phyloP scores from a whole-genome alignment of 2,113 vertebrate genomes.

The Gallinago media region DNA sequence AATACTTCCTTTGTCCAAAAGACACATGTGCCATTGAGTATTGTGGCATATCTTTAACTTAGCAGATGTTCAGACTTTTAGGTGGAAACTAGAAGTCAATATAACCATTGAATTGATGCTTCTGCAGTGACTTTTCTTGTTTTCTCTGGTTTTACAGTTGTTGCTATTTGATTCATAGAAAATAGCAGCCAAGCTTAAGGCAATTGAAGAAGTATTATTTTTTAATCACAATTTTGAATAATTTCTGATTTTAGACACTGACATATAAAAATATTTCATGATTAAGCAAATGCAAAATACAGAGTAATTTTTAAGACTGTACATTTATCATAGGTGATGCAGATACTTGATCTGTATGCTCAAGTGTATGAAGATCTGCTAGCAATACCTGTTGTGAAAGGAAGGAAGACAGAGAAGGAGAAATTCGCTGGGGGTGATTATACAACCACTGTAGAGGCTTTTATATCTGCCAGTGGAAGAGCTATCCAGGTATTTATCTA shows the following conservation, averaged over 20 bases:
- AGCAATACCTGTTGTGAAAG: conserved; percentile 96
- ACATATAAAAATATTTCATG: background rate
- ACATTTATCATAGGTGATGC: conserved; percentile 83
- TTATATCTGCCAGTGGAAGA: conserved; percentile 94
- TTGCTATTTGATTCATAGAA: background rate
- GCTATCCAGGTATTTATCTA: conserved; percentile 89
- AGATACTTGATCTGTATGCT: conserved; percentile 95
- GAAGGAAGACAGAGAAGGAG: conserved; percentile 96
- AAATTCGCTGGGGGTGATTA: conserved; percentile 98
- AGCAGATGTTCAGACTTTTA: background rate
- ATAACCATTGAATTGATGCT: background rate
- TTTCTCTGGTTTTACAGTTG: background rate
- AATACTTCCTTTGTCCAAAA: background rate
- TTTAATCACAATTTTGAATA: background rate
- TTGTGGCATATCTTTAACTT: background rate
- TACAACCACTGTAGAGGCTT: conserved; percentile 95
- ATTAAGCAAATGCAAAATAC: background rate
- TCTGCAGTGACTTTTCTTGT: background rate
- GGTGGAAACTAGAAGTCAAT: background rate
- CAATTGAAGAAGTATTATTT: background rate
- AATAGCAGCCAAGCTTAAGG: background rate
- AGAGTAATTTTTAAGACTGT: background rate
- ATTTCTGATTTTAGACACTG: background rate
- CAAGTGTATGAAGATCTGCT: conserved; percentile 94
- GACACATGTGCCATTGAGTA: background rate